phyloP scores from a whole-genome alignment of 2,888 invertebrate species.

The Gymnocheta viridis region DNA sequence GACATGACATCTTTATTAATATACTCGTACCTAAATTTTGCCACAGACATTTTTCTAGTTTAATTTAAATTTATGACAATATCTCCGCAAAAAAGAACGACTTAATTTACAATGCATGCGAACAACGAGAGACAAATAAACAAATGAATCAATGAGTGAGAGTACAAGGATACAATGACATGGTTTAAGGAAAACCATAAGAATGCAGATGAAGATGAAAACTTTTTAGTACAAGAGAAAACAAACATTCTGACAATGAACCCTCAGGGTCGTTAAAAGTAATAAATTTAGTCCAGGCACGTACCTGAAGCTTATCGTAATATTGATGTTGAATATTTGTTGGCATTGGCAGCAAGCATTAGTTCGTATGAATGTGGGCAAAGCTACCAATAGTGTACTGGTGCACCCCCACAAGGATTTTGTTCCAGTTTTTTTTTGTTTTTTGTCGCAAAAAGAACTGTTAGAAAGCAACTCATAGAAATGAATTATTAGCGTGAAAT shows the following conservation, averaged over 20 bases:
- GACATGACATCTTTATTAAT: slow-evolving; percentile 40
- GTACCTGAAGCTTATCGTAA: slow-evolving; percentile 79
- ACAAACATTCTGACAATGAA: slow-evolving; percentile 69
- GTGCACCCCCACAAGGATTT: background rate
- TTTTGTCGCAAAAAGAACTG: background rate
- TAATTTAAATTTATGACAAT: slow-evolving; percentile 64
- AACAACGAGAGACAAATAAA: slow-evolving; percentile 25
- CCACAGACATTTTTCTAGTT: slow-evolving; percentile 7
- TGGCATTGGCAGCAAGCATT: background rate
- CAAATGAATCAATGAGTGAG: slow-evolving; percentile 20
- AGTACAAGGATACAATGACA: background rate
- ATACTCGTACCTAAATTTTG: background rate
- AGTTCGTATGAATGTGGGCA: background rate
- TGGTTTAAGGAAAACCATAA: slow-evolving; percentile 3
- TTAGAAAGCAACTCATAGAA: background rate
- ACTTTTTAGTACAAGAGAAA: background rate
- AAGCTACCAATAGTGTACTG: background rate
- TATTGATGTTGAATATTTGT: slow-evolving; percentile 54
- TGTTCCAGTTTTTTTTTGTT: background rate
- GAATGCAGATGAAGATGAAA: slow-evolving; percentile 20
- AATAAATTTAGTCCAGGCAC: slow-evolving; percentile 81
- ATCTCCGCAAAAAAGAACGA: background rate
- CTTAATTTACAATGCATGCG: slow-evolving; percentile 41
- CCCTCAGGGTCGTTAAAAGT: slow-evolving; percentile 71
- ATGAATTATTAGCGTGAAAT: slow-evolving; percentile 15